These are phyloP conservation scores for Lonchura striata DNA, from an alignment of 2,113 vertebrate species.

Conservation along the genomic window DNA sequence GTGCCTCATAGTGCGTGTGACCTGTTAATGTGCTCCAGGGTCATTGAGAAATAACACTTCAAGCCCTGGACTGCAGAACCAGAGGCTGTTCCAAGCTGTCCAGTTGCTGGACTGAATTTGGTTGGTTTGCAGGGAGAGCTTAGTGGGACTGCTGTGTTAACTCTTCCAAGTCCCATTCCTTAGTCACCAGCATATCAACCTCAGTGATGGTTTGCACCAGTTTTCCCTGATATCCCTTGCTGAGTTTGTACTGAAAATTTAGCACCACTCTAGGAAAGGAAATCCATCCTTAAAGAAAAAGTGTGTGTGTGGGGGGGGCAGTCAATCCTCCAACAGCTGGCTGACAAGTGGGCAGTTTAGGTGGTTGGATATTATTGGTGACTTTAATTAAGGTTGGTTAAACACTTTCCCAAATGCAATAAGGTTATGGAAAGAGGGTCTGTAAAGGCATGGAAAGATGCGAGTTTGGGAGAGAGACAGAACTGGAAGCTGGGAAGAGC, in stretches of 20 bases:
- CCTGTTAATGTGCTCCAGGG: not conserved
- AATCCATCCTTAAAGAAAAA: not conserved
- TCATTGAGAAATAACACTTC: constrained; percentile 27
- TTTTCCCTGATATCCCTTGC: not conserved
- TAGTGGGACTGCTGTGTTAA: not conserved
- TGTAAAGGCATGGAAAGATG: fast-evolving
- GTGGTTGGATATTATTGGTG: not conserved
- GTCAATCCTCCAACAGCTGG: not conserved
- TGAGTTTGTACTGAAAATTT: not conserved
- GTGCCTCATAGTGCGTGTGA: not conserved
- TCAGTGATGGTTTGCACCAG: not conserved
- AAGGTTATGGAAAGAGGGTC: not conserved
- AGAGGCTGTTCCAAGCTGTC: not conserved
- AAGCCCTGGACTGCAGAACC: not conserved
- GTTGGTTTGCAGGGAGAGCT: not conserved
- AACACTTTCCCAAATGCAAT: not conserved
- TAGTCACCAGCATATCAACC: not conserved
- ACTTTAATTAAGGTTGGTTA: not conserved
- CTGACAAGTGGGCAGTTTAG: not conserved
- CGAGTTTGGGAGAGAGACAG: not conserved
- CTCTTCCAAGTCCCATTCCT: not conserved
- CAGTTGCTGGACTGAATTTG: not conserved
- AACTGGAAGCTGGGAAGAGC: not conserved
- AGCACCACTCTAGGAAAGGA: not conserved
- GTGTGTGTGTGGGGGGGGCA: fast-evolving